A percentile compares a stretch with the other conserved stretches of the same genome.
Evolutionary conservation across 2,888 invertebrate species (phyloP).

Genomic region (Philaethria dido): DNA sequence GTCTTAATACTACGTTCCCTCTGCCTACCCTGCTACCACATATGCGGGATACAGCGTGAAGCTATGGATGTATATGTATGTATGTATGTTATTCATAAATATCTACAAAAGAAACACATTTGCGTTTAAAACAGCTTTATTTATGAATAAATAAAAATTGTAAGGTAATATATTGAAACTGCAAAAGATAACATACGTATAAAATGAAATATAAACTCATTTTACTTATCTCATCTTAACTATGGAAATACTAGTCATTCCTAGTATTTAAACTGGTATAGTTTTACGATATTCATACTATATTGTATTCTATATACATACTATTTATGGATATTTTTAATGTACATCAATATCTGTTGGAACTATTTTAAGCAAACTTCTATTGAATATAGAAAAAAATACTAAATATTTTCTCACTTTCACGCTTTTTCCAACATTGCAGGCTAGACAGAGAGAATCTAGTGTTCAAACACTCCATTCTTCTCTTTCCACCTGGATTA

Average conservation of each 20-base stretch:
- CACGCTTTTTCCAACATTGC: too few species aligned
- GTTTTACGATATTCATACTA: not conserved
- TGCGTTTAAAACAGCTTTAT: slow-evolving; percentile 44
- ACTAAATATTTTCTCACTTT: not conserved
- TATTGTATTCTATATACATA: too few species aligned
- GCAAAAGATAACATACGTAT: slow-evolving; percentile 24
- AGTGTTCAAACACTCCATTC: too few species aligned
- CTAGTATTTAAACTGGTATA: not conserved
- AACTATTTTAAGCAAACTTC: not conserved
- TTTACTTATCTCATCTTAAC: not conserved
- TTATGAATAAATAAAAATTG: slow-evolving; percentile 42
- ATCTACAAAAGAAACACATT: slow-evolving; percentile 9
- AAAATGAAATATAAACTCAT: slow-evolving; percentile 1
- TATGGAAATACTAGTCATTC: not conserved
- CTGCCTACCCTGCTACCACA: too few species aligned
- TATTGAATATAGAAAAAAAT: not conserved
- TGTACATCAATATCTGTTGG: not conserved
- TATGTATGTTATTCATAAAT: too few species aligned
- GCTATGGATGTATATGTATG: too few species aligned
- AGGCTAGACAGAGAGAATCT: too few species aligned
- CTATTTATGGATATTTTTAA: not conserved
- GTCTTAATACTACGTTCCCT: too few species aligned
- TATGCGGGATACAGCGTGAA: too few species aligned
- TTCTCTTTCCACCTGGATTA: too few species aligned
- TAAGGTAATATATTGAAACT: slow-evolving; percentile 28